Conservation (phyloP, 2,113 vertebrate genomes). For the Ursus arctos region DNA sequence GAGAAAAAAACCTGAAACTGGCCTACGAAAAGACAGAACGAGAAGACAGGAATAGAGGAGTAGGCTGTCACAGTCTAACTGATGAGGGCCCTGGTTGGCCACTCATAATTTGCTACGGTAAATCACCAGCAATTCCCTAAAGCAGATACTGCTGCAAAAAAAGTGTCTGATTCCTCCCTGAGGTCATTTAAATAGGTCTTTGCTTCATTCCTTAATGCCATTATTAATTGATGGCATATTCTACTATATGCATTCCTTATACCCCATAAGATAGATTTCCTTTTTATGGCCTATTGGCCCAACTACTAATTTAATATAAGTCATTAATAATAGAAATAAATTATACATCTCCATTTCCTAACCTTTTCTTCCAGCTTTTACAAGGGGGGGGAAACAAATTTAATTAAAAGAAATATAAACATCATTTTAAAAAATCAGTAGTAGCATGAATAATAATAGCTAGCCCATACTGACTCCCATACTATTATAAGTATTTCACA, state of each 20-base stretch:
- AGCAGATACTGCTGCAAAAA: constrained; percentile 15
- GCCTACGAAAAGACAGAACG: not conserved
- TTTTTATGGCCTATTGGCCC: constrained; percentile 52
- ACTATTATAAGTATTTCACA: not conserved
- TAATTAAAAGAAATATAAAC: constrained; percentile 38
- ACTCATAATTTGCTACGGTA: constrained; percentile 16
- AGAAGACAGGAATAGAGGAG: not conserved
- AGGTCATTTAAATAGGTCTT: constrained; percentile 56
- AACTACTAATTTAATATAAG: constrained; percentile 60
- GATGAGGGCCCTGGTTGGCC: not conserved
- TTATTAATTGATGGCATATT: constrained; percentile 56
- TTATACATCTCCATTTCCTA: constrained; percentile 6
- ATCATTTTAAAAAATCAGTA: constrained; percentile 42
- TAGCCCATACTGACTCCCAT: not conserved
- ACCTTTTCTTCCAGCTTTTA: constrained; percentile 21
- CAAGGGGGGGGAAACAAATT: not conserved
- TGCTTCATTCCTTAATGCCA: constrained; percentile 56
- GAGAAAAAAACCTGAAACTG: not conserved
- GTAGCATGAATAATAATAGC: not conserved
- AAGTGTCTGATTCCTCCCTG: not conserved
- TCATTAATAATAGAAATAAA: constrained; percentile 62
- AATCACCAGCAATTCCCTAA: not conserved
- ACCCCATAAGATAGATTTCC: constrained; percentile 14
- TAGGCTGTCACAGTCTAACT: not conserved
- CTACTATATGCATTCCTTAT: constrained; percentile 6